A percentile compares a stretch with the other conserved stretches of the same genome.
These are phyloP conservation scores for Tetraodon nigroviridis DNA, from an alignment of 2,113 vertebrate species.

Conservation along the genomic window DNA sequence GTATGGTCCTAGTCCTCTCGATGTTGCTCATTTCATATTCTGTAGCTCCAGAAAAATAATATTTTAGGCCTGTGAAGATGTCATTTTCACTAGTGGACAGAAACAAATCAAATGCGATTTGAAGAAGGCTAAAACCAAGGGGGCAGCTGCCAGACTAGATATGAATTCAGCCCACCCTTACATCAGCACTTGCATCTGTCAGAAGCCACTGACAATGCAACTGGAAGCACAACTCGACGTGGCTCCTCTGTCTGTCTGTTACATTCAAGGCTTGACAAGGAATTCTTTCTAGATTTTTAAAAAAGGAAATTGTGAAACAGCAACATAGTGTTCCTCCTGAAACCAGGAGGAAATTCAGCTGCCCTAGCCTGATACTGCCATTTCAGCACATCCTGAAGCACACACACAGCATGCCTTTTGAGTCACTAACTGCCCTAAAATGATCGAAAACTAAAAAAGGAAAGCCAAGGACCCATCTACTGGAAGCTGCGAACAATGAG, in stretches of 20 bases:
- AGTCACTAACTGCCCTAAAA: not conserved
- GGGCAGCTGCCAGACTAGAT: not conserved
- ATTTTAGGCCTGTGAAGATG: not conserved
- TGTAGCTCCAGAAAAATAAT: not conserved
- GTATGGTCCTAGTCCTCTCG: not conserved
- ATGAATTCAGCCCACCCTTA: no score
- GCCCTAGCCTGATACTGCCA: no score
- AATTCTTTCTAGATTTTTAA: no score
- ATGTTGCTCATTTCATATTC: not conserved
- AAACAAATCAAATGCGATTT: not conserved
- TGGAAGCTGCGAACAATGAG: conserved; percentile 17
- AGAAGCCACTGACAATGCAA: no score
- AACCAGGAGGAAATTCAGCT: no score
- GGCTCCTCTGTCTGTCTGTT: no score
- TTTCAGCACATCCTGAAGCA: no score
- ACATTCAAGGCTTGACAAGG: no score
- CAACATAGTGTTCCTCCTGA: no score
- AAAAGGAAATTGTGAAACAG: no score
- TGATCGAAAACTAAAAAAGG: not conserved
- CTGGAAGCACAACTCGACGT: no score
- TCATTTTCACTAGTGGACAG: not conserved
- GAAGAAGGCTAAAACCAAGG: not conserved
- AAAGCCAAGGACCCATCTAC: conserved; percentile 1
- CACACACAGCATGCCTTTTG: not conserved
- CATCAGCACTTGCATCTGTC: no score